Evolutionary conservation across 1,140 invertebrate genomes (phyloP), one percentile per base, ranked within the genome.

Genomic region (Nomia melanderi): DNA sequence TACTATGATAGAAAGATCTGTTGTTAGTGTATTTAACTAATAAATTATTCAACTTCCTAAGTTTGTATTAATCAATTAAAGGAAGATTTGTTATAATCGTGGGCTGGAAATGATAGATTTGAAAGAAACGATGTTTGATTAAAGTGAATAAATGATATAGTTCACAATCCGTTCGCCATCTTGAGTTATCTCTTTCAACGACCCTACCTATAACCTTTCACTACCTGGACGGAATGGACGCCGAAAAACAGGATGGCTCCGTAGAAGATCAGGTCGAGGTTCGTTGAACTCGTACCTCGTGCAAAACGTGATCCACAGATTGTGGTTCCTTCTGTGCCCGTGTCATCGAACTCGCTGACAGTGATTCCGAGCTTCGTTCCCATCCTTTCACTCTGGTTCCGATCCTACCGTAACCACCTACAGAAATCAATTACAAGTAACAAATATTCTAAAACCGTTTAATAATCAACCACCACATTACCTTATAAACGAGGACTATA

Each of bases 291-390:
- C 56, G 53, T 39, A 12, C 62, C 33, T 70, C 77, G 77, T 83
- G 67, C 81, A 79, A 53, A 79, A 77, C 77, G 77, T 83, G 82
- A 83, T 79, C 72, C 63, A 64, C 29, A 67, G 77, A 84, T 84
- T 76, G 47, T 84, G 77, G 67, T 83, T 77, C 77, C 76, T 79
- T 25, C 62, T 44, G n/a, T 27, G 60, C 44, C 54, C 33, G 47
- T 82, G 82, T 79, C 67, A 41, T 84, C 82, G 77, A 84, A 83
- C 77, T 83, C 36, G 27, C 12, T n/a, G 31, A 57, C 12, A 71
- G 62, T 59, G 77, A 73, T 83, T 83, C 47, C 67, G 27, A 60
- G 27, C 59, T 75, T 78, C 71, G 65, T 27, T 31, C 20, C 39
- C 64, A 47, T 33, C 73, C 62, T 83, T 82, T 75, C 74, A 62